Conservation (phyloP, 2,797 vertebrate species). For the Sorex maritimensis region DNA sequence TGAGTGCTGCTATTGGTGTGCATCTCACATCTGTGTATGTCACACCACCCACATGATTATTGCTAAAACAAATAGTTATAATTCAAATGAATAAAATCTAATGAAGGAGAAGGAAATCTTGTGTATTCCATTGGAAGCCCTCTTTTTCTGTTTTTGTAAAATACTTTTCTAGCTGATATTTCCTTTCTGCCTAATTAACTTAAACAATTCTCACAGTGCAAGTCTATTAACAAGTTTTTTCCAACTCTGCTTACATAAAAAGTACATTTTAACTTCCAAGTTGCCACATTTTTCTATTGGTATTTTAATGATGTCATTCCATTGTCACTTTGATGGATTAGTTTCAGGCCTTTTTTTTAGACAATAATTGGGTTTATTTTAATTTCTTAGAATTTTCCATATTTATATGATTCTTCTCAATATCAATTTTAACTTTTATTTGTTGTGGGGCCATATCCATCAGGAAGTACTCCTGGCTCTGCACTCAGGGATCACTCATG, state of each 20-base stretch:
- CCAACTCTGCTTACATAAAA: not conserved
- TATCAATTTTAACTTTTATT: too few relatives aligned
- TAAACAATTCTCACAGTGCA: too few relatives aligned
- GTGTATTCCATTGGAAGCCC: not conserved
- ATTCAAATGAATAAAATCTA: constrained; percentile 1
- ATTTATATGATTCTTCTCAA: too few relatives aligned
- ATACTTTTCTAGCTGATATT: constrained; percentile 3
- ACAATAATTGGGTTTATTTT: too few relatives aligned
- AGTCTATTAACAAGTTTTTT: not conserved
- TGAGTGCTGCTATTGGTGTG: not conserved
- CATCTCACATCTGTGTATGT: not conserved
- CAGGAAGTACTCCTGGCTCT: too few relatives aligned
- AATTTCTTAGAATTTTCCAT: too few relatives aligned
- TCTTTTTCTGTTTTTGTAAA: constrained; percentile 12
- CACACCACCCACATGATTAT: not conserved
- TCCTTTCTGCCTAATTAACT: not conserved
- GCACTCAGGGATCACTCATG: too few relatives aligned
- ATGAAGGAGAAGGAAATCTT: not conserved
- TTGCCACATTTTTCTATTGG: constrained; percentile 10
- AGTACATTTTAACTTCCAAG: constrained; percentile 51
- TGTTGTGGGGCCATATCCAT: too few relatives aligned
- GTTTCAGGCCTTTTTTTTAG: too few relatives aligned
- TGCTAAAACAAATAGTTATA: constrained; percentile 4
- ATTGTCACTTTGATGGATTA: not conserved
- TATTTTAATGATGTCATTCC: not conserved